Evolutionary conservation across 2,113 vertebrate genomes (phyloP), one percentile per base, ranked within the genome.

Genomic region (Oncorhynchus gorbuscha): DNA sequence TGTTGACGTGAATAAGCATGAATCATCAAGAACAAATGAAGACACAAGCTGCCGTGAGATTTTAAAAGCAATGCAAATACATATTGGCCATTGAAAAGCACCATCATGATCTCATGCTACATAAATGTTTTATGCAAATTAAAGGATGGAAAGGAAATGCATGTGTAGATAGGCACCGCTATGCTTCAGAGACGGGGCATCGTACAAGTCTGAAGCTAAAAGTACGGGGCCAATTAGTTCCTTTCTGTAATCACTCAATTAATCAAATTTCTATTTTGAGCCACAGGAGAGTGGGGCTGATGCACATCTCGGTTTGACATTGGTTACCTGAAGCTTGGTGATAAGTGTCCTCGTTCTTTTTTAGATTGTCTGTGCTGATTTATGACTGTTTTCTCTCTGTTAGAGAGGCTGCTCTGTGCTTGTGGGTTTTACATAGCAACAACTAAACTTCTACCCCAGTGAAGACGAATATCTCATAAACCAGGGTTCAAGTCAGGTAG

Each of bases 171-270:
- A 61, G 5, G 48, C 13, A 71, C 49, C 12, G 62, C 58, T 55
- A 49, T 24, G 62, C 59, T 71, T 69, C 24, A 55, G 28, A 75
- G 58, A 68, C 32, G n/a, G 30, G 45, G 30, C 69, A 69, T n/a
- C 49, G 74, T 68, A 49, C 5, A 45, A 64, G 74, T 65, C 24
- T 72, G 18, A 30, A 72, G 51, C 58, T 72, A 70, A 81, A 67
- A 69, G 71, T 59, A 55, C 16, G 20, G 28, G 58, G 65, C 61
- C 49, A 67, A 70, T 78, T 76, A 74, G 71, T 22, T 4, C 51
- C 28, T 67, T 67, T 67, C 72, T 83, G 69, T 71, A 71, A 81
- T 79, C 80, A 75, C 22, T 61, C 30, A 64, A 30, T 30, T 71
- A 22, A 69, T 68, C 28, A 45, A 74, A 65, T 66, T 35, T 71